Evolutionary conservation across 2,888 invertebrate genomes (phyloP).

Genomic region (Diabrotica balteata): DNA sequence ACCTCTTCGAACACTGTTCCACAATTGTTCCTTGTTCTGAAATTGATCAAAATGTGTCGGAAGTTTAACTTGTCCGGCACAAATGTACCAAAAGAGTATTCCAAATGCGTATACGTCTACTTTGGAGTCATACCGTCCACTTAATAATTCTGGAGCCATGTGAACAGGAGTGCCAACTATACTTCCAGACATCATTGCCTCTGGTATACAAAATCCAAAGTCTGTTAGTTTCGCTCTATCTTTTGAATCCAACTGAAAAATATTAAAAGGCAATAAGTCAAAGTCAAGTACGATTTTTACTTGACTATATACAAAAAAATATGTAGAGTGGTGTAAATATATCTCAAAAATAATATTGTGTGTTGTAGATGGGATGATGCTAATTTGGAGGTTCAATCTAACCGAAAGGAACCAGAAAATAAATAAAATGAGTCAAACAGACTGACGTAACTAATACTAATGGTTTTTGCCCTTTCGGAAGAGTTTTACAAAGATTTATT

Average conservation of each 20-base stretch:
- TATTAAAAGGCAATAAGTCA: too few relatives aligned
- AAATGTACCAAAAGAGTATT: conserved; percentile 89
- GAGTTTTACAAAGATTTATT: too few relatives aligned
- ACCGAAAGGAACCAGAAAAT: too few relatives aligned
- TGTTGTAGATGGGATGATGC: too few relatives aligned
- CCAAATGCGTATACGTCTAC: conserved; percentile 93
- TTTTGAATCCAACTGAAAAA: conserved; percentile 67
- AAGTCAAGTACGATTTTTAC: too few relatives aligned
- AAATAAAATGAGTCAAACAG: too few relatives aligned
- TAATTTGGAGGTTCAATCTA: too few relatives aligned
- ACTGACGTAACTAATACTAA: too few relatives aligned
- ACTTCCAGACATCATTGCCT: conserved; percentile 89
- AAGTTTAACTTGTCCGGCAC: conserved; percentile 80
- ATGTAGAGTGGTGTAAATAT: too few relatives aligned
- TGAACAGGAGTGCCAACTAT: conserved; percentile 89
- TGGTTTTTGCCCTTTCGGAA: too few relatives aligned
- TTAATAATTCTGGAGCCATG: conserved; percentile 89
- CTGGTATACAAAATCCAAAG: conserved; percentile 89
- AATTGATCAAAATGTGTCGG: conserved; percentile 84
- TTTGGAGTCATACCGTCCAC: conserved; percentile 80
- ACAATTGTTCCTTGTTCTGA: conserved; percentile 85
- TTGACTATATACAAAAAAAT: too few relatives aligned
- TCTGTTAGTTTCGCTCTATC: conserved; percentile 85
- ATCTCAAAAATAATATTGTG: too few relatives aligned
- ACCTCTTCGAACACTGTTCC: conserved; percentile 86